A percentile compares a stretch with the other conserved stretches of the same genome.
Conservation (phyloP, 92 coral and sea anemone species). For the Phenganax subtilis region DNA sequence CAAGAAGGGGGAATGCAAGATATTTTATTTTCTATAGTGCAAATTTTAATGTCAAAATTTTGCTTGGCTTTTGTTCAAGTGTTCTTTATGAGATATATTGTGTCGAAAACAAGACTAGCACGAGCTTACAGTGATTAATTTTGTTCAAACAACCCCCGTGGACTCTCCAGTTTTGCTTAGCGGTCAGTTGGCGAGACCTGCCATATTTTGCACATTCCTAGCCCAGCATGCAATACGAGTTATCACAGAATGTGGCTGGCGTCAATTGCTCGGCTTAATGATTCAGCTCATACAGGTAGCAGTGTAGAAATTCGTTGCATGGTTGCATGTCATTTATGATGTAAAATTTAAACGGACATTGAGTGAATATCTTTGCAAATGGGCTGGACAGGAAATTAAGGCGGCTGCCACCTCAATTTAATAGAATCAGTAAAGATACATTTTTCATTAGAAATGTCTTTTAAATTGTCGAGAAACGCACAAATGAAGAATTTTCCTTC, state of each 20-base stretch:
- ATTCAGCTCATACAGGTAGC: neutral
- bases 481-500: too few relatives aligned
- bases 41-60: too few relatives aligned
- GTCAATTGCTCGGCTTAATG: neutral
- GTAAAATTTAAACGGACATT: neutral
- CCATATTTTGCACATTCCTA: neutral
- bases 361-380: constrained; percentile 6
- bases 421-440: too few relatives aligned
- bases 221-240: neutral
- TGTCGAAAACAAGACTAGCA: too few relatives aligned
- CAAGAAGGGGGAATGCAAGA: too few relatives aligned
- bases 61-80: too few relatives aligned
- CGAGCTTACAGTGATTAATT: too few relatives aligned
- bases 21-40: too few relatives aligned
- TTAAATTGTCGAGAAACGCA: too few relatives aligned
- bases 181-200: neutral
- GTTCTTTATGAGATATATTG: too few relatives aligned
- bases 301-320: neutral
- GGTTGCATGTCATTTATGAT: neutral
- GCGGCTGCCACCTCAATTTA: constrained; percentile 13
- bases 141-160: neutral
- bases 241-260: neutral
- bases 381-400: neutral
- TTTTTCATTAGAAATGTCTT: too few relatives aligned
- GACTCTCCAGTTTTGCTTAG: too few relatives aligned